Percentiles rank a stretch among this genome's conserved stretches.
These are phyloP conservation scores for Escarpia spicata DNA, from an alignment of 2,888 invertebrate genomes.

Conservation along the genomic window DNA sequence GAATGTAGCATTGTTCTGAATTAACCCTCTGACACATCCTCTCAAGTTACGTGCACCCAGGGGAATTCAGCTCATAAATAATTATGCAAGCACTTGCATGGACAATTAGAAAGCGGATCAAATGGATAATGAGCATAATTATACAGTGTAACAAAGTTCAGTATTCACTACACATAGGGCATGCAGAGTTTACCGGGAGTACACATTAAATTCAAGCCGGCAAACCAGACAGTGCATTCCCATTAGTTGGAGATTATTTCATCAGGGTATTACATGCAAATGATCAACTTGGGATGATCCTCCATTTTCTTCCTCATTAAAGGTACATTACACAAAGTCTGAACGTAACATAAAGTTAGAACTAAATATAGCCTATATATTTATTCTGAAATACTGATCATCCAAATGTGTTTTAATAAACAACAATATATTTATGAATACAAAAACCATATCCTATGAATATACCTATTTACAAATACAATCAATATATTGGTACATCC, in stretches of 20 bases:
- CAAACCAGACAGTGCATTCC: background rate
- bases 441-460: too few species aligned
- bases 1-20: background rate
- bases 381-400: too few species aligned
- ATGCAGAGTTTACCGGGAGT: background rate
- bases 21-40: background rate
- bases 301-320: background rate
- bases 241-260: background rate
- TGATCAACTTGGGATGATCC: background rate
- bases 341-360: background rate
- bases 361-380: too few species aligned
- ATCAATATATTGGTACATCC: too few species aligned
- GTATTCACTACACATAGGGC: background rate
- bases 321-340: background rate
- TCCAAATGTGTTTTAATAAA: too few species aligned
- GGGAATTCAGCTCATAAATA: slow-evolving; percentile 12
- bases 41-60: background rate
- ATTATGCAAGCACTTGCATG: background rate
- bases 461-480: too few species aligned
- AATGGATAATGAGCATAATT: background rate
- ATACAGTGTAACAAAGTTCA: background rate
- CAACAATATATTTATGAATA: too few species aligned
- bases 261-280: background rate
- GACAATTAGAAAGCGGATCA: background rate
- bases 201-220: background rate